Evolutionary conservation across 2,888 invertebrate species (phyloP).

Genomic region (Stratiomys singularior): DNA sequence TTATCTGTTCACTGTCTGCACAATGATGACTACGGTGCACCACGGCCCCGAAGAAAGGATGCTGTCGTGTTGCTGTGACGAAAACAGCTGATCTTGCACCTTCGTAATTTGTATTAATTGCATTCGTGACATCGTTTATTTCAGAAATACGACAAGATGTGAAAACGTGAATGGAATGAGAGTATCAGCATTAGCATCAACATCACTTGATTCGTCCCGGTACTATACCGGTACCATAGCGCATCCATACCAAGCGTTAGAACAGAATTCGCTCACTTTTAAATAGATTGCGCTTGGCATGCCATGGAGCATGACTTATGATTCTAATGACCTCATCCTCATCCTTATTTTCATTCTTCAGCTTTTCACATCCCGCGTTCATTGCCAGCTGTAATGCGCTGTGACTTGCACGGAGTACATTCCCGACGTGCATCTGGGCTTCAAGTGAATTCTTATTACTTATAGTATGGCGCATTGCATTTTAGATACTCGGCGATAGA

Average conservation of each 20-base stretch:
- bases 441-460: conserved; percentile 33
- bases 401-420: not conserved
- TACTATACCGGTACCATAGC: not conserved
- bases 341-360: conserved; percentile 30
- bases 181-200: conserved; percentile 3
- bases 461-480: conserved; percentile 18
- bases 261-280: conserved; percentile 2
- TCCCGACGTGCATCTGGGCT: conserved; percentile 36
- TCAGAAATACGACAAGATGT: conserved; percentile 42
- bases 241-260: not conserved
- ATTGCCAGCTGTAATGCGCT: conserved; percentile 12
- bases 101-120: conserved; percentile 45
- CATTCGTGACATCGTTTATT: conserved; percentile 47
- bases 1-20: no score
- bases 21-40: not conserved
- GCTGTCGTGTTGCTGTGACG: not conserved
- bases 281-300: conserved; percentile 44
- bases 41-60: not conserved
- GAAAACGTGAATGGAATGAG: conserved; percentile 41
- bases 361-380: not conserved
- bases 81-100: conserved; percentile 46
- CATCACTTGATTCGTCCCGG: not conserved
- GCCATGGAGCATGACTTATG: conserved; percentile 43
- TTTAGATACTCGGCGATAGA: not conserved
- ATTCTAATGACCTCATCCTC: conserved; percentile 45